Evolutionary conservation across 2,888 invertebrate species (phyloP).

Genomic region (Philonicus albiceps): DNA sequence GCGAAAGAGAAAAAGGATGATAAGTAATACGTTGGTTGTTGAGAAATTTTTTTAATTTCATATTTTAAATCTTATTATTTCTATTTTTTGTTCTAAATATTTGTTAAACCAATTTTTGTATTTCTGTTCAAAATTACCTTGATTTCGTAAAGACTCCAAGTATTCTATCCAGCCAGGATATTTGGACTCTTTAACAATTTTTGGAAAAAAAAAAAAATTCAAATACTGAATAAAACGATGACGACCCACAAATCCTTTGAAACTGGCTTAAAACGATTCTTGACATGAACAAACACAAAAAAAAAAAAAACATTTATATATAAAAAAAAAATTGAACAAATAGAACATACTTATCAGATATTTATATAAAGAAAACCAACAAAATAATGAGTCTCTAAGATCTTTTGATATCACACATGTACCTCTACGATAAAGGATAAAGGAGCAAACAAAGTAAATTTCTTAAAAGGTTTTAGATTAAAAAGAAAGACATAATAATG

Average conservation of each 20-base stretch:
- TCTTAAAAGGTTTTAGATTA: background rate
- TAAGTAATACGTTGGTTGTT: slow-evolving; percentile 33
- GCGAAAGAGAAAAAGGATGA: slow-evolving; percentile 41
- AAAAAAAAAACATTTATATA: slow-evolving; percentile 3
- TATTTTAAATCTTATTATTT: slow-evolving; percentile 10
- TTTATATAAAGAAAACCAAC: background rate
- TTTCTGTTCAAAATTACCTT: background rate
- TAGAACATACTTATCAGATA: slow-evolving; percentile 37
- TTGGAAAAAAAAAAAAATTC: background rate
- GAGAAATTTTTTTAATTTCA: background rate
- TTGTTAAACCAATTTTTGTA: background rate
- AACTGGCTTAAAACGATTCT: slow-evolving; percentile 42
- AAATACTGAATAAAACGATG: slow-evolving; percentile 40
- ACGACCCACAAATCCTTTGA: slow-evolving; percentile 39
- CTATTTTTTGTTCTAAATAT: background rate
- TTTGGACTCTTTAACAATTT: slow-evolving; percentile 41
- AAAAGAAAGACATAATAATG: background rate
- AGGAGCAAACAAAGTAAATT: background rate
- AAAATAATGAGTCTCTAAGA: slow-evolving; percentile 2
- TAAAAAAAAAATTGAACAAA: slow-evolving; percentile 16
- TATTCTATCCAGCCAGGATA: slow-evolving; percentile 44
- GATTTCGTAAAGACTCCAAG: slow-evolving; percentile 40
- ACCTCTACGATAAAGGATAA: slow-evolving; percentile 33
- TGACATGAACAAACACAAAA: slow-evolving; percentile 34
- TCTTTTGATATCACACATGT: slow-evolving; percentile 48